phyloP scores from a whole-genome alignment of 2,797 vertebrate species.

The Myotis myotis region DNA sequence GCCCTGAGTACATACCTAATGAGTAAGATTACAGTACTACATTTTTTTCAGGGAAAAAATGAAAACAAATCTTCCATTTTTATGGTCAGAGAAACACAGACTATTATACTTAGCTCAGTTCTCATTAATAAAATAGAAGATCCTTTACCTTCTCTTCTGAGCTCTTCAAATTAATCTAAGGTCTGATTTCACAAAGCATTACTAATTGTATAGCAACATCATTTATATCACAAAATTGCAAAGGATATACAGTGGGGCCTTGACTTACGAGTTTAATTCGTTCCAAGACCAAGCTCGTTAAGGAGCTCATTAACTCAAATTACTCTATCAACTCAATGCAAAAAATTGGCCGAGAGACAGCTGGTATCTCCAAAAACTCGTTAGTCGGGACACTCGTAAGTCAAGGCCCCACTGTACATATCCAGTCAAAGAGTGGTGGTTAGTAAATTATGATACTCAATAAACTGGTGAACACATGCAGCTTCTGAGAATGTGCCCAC shows the following conservation, averaged over 20 bases:
- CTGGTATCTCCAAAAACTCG: too few species aligned
- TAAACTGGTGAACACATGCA: not conserved
- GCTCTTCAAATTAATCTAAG: constrained; percentile 45
- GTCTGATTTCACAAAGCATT: constrained; percentile 35
- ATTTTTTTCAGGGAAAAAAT: constrained; percentile 35
- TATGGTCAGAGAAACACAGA: constrained; percentile 29
- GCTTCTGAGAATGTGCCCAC: not conserved
- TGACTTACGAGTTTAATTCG: too few species aligned
- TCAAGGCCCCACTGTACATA: too few species aligned
- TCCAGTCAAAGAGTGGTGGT: not conserved
- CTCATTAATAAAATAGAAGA: constrained; percentile 51
- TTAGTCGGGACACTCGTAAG: too few species aligned
- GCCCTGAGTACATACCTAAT: not conserved
- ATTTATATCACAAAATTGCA: constrained; percentile 40
- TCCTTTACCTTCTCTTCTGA: not conserved
- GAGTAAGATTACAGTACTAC: not conserved
- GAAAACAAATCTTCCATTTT: not conserved
- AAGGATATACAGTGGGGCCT: not conserved
- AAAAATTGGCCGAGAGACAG: too few species aligned
- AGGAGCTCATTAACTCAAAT: too few species aligned
- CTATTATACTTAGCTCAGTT: not conserved
- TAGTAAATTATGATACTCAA: constrained; percentile 7
- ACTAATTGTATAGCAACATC: not conserved
- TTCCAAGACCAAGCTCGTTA: too few species aligned
- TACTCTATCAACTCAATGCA: too few species aligned